Evolutionary conservation across 2,113 vertebrate genomes (phyloP), one percentile per base, ranked within the genome.

Genomic region (Sclerurus mexicanus): DNA sequence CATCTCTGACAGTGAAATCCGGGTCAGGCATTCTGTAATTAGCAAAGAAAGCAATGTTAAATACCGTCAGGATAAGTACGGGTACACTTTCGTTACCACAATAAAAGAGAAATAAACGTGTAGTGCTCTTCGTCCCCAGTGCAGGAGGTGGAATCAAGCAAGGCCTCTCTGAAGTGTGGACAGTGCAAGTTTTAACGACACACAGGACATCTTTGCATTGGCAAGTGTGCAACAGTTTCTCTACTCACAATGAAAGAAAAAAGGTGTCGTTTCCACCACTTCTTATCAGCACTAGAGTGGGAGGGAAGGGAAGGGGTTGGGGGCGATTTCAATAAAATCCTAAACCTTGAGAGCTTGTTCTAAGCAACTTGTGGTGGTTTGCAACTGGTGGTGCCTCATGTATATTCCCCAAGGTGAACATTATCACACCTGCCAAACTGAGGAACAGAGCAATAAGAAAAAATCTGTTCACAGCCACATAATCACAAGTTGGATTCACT

Each of bases 1-100:
- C 99, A 64, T 99, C 99, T 95, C 99, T 98, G 62, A 99, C 98
- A 37, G 98, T 99, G 94, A 99, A 99, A 94, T 99, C 99, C 31
- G 98, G 98, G 96, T 99, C 99, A 44, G 99, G 99, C 99, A 99
- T 99, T 95, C 99, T 99, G 90, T 55, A 96, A 87, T 87, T 86
- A 95, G 89, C 56, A 67, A 92, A 91, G 89, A 94, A 91, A 95
- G 71, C 86, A 93, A 89, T 5, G 42, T 97, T 96, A 94, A 95
- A 95, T 77, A 84, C 79, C 15, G 4, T 90, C 83, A 68, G 58
- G 74, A 78, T 84, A 94, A 93, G 86, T 68, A 90, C 21, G 83
- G 90, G 84, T 77, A 96, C 74, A 79, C 85, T 90, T 85, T 88
- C 5, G 14, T 95, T 94, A 92, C 47, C 74, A 81, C 47, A 81